These are phyloP conservation scores for Drosophila santomea DNA, from an alignment of 1,140 invertebrate genomes.

Conservation along the genomic window DNA sequence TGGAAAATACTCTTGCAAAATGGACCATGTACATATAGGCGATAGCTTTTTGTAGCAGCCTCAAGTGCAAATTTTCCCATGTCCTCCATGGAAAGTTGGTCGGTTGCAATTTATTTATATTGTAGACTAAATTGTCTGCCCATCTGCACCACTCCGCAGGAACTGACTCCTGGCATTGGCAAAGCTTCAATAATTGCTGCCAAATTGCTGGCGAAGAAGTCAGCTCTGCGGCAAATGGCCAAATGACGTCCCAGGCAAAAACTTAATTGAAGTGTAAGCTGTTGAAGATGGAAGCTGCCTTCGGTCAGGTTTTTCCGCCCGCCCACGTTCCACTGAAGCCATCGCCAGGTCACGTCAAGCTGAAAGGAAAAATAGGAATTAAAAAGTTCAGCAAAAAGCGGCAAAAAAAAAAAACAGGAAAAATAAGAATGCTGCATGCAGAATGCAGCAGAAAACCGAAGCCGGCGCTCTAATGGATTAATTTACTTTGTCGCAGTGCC, in stretches of 20 bases:
- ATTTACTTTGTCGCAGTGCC: conserved; percentile 79
- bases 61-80: conserved; percentile 30
- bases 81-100: conserved; percentile 31
- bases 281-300: conserved; percentile 68
- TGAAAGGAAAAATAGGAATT: conserved; percentile 49
- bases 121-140: conserved; percentile 24
- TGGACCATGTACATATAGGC: conserved; percentile 10
- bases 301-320: conserved; percentile 9
- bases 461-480: conserved; percentile 69
- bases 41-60: conserved; percentile 11
- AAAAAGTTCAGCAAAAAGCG: conserved; percentile 16
- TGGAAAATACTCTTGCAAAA: conserved; percentile 7
- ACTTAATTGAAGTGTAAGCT: conserved; percentile 81
- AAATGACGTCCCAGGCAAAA: conserved; percentile 28
- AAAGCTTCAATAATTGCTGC: conserved; percentile 80
- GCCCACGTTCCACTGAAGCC: conserved; percentile 27
- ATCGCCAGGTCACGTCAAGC: conserved; percentile 70
- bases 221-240: conserved; percentile 56
- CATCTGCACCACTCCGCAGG: conserved; percentile 5
- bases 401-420: no score
- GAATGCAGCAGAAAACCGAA: conserved; percentile 43
- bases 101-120: conserved; percentile 78
- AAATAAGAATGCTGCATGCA: not conserved
- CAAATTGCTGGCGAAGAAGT: conserved; percentile 69
- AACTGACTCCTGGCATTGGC: conserved; percentile 66